phyloP scores from a whole-genome alignment of 2,113 vertebrate genomes.

The Ariopsis seemanni region DNA sequence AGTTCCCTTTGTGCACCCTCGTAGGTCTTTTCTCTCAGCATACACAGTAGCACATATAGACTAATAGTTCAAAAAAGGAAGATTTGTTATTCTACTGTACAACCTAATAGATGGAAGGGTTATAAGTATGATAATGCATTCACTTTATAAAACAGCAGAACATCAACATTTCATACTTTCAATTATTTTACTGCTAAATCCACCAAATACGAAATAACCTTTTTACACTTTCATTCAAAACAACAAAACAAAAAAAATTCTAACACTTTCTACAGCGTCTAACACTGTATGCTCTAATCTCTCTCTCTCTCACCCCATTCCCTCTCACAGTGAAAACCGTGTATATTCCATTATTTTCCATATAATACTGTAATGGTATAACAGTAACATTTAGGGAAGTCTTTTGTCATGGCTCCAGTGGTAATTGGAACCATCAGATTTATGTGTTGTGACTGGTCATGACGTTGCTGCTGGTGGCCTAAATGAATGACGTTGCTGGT shows the following conservation, averaged over 20 bases:
- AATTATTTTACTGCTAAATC: neutral
- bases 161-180: slow-evolving; percentile 25
- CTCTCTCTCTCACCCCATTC: neutral
- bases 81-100: neutral
- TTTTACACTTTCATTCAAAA: neutral
- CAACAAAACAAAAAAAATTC: neutral
- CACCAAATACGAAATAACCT: neutral
- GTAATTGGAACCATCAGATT: too few relatives aligned
- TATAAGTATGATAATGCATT: slow-evolving; percentile 58
- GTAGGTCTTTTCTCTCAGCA: neutral
- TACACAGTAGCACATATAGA: neutral
- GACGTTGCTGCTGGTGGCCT: too few relatives aligned
- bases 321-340: too few relatives aligned
- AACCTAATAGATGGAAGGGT: slow-evolving; percentile 38
- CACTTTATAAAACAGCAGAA: neutral
- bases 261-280: neutral
- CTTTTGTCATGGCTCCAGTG: too few relatives aligned
- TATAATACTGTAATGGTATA: too few relatives aligned
- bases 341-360: too few relatives aligned
- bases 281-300: neutral
- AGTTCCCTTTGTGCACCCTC: neutral
- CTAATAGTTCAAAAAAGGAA: slow-evolving; percentile 8
- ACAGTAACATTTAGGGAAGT: too few relatives aligned
- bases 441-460: too few relatives aligned
- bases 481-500: too few relatives aligned